Evolutionary conservation across 2,797 vertebrate species (phyloP).

Genomic region (Ctenopoma multispine): DNA sequence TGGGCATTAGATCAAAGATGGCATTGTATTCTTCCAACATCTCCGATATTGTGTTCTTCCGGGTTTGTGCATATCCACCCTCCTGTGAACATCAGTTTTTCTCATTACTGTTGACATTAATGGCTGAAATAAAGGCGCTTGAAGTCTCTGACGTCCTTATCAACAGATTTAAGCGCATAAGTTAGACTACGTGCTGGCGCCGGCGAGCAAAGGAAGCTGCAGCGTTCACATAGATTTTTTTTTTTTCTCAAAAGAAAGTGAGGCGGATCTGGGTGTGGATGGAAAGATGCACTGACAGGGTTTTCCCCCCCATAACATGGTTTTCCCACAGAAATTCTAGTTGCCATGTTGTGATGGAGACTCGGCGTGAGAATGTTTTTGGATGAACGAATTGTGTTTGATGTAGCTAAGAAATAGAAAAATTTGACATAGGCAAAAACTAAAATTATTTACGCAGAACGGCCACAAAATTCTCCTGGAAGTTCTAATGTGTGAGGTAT

Average conservation of each 20-base stretch:
- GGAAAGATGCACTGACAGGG: conserved; percentile 54
- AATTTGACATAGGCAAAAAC: background rate
- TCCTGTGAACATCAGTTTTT: conserved; percentile 66
- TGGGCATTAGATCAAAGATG: conserved; percentile 80
- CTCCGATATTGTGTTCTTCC: conserved; percentile 48
- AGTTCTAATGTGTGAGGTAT: no score
- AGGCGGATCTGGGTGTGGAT: conserved; percentile 54
- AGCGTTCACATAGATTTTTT: background rate
- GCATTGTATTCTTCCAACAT: conserved; percentile 72
- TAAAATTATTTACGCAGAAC: no score
- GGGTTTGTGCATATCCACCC: conserved; percentile 48
- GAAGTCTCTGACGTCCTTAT: conserved; percentile 48
- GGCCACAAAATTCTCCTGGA: no score
- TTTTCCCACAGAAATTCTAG: conserved; percentile 56
- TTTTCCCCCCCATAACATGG: conserved; percentile 2
- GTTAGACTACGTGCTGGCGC: conserved; percentile 53
- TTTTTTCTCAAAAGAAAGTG: conserved; percentile 18
- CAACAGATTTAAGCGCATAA: conserved; percentile 1
- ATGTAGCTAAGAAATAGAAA: background rate
- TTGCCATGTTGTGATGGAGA: background rate
- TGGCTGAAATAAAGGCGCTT: conserved; percentile 17
- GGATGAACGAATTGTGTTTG: background rate
- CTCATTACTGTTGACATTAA: conserved; percentile 68
- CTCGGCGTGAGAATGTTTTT: background rate
- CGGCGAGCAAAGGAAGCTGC: conserved; percentile 42